Evolutionary conservation across 2,888 invertebrate genomes (phyloP), one percentile per base, ranked within the genome.

Genomic region (Rhagophthalmus giganteus): DNA sequence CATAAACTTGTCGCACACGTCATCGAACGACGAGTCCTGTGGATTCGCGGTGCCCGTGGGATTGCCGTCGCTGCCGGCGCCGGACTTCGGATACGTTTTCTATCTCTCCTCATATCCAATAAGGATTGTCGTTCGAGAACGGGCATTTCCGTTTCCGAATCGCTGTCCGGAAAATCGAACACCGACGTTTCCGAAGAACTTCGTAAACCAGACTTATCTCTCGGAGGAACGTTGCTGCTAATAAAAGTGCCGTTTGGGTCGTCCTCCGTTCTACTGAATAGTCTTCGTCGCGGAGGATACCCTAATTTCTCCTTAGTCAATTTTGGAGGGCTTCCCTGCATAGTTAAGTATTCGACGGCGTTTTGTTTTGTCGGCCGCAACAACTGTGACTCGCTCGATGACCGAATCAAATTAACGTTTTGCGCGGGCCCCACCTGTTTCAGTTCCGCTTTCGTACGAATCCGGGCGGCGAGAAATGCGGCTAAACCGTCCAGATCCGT

Each of bases 361-460:
- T 12, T 12, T 9, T 25, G 25, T 8, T 15, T 14, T 5, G 37
- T 11, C 12, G 2, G 37, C 24, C 24, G 20, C 2, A 28, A 33
- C 80, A 68, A 54, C 44, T 66, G 63, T 34, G 62, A 64, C 51
- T 69, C 67, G 9, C 64, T 60, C 11, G 63, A 50, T 8, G 50
- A 28, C 12, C 61, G 56, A 41, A 58, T 60, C 35, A 61, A 59
- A 31, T 54, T 56, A 12, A 49, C 40, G 15, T 60, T 56, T 49
- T 66, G 63, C n/a, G 58, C 39, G 11, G 66, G 58, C 13, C 65
- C 65, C 1, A 73, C 71, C 61, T 76, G 75, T 74, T 92, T 93
- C 27, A 91, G 75, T 74, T 92, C 92, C 1, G 89, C 92, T 76
- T 92, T 92, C 2, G 92, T 93, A 58, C 91, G 79, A 65, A 92